Base-by-base conservation (phyloP, 2,113 vertebrate species). In the Aegypius monachus region DNA sequence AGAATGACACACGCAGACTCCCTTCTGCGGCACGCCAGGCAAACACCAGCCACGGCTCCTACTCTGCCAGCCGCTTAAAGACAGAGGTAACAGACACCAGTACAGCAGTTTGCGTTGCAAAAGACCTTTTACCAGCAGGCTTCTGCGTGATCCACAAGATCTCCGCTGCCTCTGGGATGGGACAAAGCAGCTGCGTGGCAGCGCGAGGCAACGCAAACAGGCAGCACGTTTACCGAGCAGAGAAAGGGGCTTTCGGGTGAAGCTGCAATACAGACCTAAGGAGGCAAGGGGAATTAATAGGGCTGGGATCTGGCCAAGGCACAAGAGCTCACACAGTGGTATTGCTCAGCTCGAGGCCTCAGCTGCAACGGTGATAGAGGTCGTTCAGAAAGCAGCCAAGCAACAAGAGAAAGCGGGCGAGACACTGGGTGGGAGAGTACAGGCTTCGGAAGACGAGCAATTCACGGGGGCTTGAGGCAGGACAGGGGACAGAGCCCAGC, bases 341-440 rank as follows among this genome's bases (percentile, higher is more conserved):
- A 9, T 5, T 1, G 68, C 27, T 32, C 58, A 52, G 77, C 62
- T 43, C 26, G 10, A 67, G 34, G 29, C 7, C 68, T 68, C 40
- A 6, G 27, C 26, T 17, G 26, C 38, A 31, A 3, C 0, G 4
- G 22, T 7, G 77, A 21, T 7, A 11, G 36, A 70, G 7, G 18
- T 11, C 26, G 9, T 11, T 31, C 13, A 3, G 5, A 34, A 56
- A 81, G 40, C 42, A 34, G 9, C 22, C 13, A 21, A 58, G 50
- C 11, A 11, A 36, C 14, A 9, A 22, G 34, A 38, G 16, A 50
- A 47, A 43, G 63, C 0, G 7, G 74, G 31, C 2, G 29, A 92
- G 40, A 52, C 7, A 2, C 18, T 1, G 15, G 32, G 15, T 25
- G 34, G 61, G 61, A 29, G 22, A 55, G 23, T 0, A 3, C 26